phyloP scores from a whole-genome alignment of 2,113 vertebrate genomes.

The Oxyruncus cristatus region DNA sequence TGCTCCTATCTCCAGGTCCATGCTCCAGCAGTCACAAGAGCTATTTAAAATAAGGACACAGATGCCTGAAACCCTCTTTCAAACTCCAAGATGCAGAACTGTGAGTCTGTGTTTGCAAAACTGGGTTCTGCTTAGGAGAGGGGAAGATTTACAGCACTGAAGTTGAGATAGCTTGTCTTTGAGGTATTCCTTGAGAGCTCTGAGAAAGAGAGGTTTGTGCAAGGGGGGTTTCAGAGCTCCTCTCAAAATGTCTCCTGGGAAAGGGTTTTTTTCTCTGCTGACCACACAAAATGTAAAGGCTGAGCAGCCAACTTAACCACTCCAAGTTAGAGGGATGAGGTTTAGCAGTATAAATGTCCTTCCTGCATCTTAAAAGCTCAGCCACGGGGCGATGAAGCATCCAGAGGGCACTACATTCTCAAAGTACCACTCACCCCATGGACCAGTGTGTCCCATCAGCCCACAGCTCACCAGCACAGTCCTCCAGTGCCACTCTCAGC shows the following conservation, averaged over 20 bases:
- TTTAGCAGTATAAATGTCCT: neutral
- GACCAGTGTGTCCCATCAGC: neutral
- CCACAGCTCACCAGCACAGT: neutral
- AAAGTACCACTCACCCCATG: neutral
- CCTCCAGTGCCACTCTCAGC: no score
- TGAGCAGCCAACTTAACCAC: neutral
- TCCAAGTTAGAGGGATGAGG: neutral
- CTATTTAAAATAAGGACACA: slow-evolving; percentile 56
- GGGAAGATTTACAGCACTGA: neutral
- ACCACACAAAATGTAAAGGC: rapidly evolving
- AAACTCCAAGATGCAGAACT: slow-evolving; percentile 42
- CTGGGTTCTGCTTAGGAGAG: neutral
- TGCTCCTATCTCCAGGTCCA: slow-evolving; percentile 36
- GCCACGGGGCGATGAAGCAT: neutral
- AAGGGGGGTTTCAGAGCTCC: neutral
- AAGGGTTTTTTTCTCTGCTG: neutral
- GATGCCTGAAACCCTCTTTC: slow-evolving; percentile 41
- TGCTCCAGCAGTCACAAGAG: slow-evolving; percentile 56
- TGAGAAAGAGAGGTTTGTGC: neutral
- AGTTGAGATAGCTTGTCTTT: neutral
- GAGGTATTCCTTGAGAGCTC: neutral
- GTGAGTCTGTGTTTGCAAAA: slow-evolving; percentile 3
- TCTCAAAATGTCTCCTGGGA: neutral
- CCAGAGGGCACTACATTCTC: neutral
- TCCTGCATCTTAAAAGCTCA: neutral